Evolutionary conservation across 2,797 vertebrate species (phyloP), one percentile per base, ranked within the genome.

Genomic region (Chloroceryle amazona): DNA sequence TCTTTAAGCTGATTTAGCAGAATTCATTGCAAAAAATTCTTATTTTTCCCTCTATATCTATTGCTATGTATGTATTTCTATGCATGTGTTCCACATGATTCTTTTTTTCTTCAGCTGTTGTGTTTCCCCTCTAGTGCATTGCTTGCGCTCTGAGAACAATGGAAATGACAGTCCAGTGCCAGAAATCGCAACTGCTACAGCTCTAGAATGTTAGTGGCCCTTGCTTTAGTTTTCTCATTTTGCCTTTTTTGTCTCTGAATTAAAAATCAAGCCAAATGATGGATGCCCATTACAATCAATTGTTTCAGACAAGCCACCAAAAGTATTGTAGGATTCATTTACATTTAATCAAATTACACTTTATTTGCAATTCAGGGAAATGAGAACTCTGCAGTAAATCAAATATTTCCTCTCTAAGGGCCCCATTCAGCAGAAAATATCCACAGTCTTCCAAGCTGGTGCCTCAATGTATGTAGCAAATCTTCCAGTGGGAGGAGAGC

Each of bases 341-440:
- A 96, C 95, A 97, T 96, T 95, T 97, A 96, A 97, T 97, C 96
- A 97, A 97, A 97, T 97, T 97, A 97, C 93, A 94, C 89, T 97
- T 96, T 97, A 97, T 97, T 97, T 97, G 96, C 96, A 96, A 96
- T 97, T 96, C 93, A 95, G 83, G 81, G 91, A 96, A 97, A 97
- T 96, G 95, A 97, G 95, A 97, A 90, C 94, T 95, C 92, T 94
- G 95, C 93, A 95, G 91, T 97, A 97, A 97, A 97, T 97, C 94
- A 97, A 96, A 97, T 97, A 97, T 97, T 97, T 97, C 95, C 87
- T 97, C 93, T 97, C 94, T 72, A 88, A 94, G 94, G 91, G 93
- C 96, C 88, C 79, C 91, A 92, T 94, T 95, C 95, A 97, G 93
- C 87, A 97, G 86, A 96, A 97, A 95, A 94, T 95, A 93, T 31